Evolutionary conservation across 2,888 invertebrate species (phyloP), one percentile per base, ranked within the genome.

Genomic region (Drosophila anomelani): DNA sequence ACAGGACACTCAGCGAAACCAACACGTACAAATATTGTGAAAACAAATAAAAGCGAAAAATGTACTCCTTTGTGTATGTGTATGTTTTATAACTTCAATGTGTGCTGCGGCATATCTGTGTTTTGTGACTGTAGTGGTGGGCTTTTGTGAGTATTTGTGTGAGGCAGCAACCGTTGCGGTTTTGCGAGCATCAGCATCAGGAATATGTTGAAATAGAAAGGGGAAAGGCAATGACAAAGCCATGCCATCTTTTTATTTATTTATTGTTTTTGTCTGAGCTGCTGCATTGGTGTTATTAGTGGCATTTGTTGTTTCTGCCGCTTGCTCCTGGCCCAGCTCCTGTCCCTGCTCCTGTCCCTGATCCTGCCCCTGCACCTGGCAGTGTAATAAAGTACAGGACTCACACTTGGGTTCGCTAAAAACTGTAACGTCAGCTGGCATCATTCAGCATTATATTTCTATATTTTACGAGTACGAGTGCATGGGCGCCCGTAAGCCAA

Each of bases 221-320:
- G 23, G 39, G 62, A 38, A 62, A 62, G 61, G 58, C 68, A 68
- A 59, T 67, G 74, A 74, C 71, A 76, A 80, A 71, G 75, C 81
- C 77, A 77, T 75, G 80, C 76, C 86, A 84, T 84, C 84, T 84
- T 86, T 86, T 84, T 84, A 84, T 84, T 84, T 84, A 86, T 84
- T 84, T 84, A 84, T 84, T 86, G 86, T 84, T 84, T 84, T 84
- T 84, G 84, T 84, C 84, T 84, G 84, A 84, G 81, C 76, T 84
- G 76, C 86, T 81, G 86, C 86, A 84, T 84, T 86, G 84, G 81
- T 84, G 86, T 83, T 84, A 86, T 84, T 84, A 84, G 86, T 86
- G 76, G 76, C 68, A 69, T 46, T 75, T 68, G 67, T 71, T 70
- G 61, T 62, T 80, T 57, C 34, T 64, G 15, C 57, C 32, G 4